Evolutionary conservation across 2,888 invertebrate genomes (phyloP), one percentile per base, ranked within the genome.

Genomic region (Acanthosepion esculentum): DNA sequence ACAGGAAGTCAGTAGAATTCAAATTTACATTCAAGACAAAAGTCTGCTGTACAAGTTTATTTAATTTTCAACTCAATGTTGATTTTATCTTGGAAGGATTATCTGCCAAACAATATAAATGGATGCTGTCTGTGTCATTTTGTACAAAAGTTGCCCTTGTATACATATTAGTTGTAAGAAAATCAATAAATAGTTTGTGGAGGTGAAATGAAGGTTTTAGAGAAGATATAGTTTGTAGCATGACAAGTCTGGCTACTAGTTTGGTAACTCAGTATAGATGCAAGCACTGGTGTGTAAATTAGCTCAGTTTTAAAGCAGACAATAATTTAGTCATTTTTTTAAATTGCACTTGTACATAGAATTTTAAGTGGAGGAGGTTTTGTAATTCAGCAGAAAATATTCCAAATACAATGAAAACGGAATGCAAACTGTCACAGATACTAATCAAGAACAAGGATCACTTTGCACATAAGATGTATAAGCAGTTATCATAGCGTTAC

Each of bases 101-200:
- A 78, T 78, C n/a, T 78, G 78, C 29, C 78, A 78, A 78, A 59
- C 59, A 78, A 78, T 78, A 78, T 78, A 78, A 78, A 78, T 78
- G n/a, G 78, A 78, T 78, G 29, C 78, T 78, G n/a, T 78, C n/a
- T n/a, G 78, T 78, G 10, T n/a, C n/a, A n/a, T 15, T 78, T 78
- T 78, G 29, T 78, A n/a, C 78, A 78, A 78, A 78, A 29, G 78
- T n/a, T 78, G 4, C n/a, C 78, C 29, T 78, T 78, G n/a, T 29
- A 59, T 26, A 59, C 59, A 23, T 59, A 59, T 78, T 12, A 78
- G 78, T 29, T 7, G n/a, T 10, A 78, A 78, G 78, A 78, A 78
- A 78, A 78, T 78, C 78, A 78, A 78, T 78, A 78, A 78, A 78
- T 8, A n/a, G 10, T 78, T 78, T 15, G 15, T 78, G 78, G 12